Base-by-base conservation (phyloP, 2,113 vertebrate genomes). In the Solea senegalensis region DNA sequence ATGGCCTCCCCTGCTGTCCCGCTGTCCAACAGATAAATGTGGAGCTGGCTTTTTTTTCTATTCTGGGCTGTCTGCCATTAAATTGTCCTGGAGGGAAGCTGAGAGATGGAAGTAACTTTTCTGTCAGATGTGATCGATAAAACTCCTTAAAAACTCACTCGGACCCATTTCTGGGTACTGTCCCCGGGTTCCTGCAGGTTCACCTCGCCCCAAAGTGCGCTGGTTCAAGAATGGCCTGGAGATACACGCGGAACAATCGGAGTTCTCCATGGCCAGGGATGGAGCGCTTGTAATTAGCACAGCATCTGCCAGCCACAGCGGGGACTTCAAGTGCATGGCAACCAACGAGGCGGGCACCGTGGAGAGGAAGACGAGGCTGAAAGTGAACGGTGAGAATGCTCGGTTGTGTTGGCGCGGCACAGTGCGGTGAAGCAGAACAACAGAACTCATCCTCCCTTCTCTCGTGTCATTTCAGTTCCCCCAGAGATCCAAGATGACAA, bases 311-410 rank as follows among this genome's bases (percentile, higher is more conserved):
- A 65, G 81, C 7, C 94, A 96, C 82, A 89, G 95, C 0, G 96
- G 95, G 16, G 95, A 95, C 63, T 97, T 94, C 1, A 93, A 93
- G 69, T 97, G 96, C 55, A 91, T 94, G 74, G 95, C 95, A 21
- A 93, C 91, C 70, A 97, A 95, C 16, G 95, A 96, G 80, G 95
- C 87, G 0, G 96, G 95, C 49, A 94, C 94, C 2, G 89, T 86
- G 0, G 93, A 95, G 88, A 90, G 92, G 75, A 95, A 92, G 64
- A 93, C 92, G 15, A 90, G 90, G 51, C 85, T 97, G 51, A 92
- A 95, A 89, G 94, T 97, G 15, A 91, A 92, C 1, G 95, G 96
- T 96, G 79, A 92, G 93, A 48, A 76, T 39, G 46, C 4, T 50
- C 16, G 55, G 12, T 0, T 49, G 4, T 51, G 59, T 56, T 43